Evolutionary conservation across 2,888 invertebrate genomes (phyloP), one percentile per base, ranked within the genome.

Genomic region (Cabera pusaria): DNA sequence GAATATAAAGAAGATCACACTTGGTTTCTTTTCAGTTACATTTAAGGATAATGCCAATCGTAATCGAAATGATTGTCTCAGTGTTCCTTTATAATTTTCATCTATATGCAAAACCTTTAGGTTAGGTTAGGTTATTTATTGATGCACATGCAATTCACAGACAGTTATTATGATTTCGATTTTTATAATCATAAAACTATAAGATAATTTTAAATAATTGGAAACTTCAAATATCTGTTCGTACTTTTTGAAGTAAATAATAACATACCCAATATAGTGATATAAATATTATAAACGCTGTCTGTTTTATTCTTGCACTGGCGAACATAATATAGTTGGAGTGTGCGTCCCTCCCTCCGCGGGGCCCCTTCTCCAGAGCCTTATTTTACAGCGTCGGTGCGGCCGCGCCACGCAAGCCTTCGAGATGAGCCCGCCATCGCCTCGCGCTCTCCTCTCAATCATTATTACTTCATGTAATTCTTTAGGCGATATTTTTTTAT

Each of bases 391-490:
- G 46, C 52, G 44, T 67, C 69, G 68, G 72, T 63, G 56, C 59
- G 67, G 67, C 73, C 64, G 68, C 58, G 63, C 72, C 63, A 69
- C 59, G 66, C 60, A 64, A 75, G 75, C 80, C 79, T 80, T 78
- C 77, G 66, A 83, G 82, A 80, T 82, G 84, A 78, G 79, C 65
- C 74, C 71, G 71, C 76, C 73, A 64, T 69, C 70, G 70, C 60
- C 11, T 64, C 63, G 66, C 59, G 54, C 71, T 78, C 78, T 79
- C 75, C 73, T 71, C 74, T 74, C 73, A 72, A 77, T 82, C 77
- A 82, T 83, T 86, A 83, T 81, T n/a, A n/a, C n/a, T 84, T 80
- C 72, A 81, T 79, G 79, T 84, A 85, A 87, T 86, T 85, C 85
- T 84, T 85, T 80, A 66, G 67, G 66, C 64, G 55, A 69, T 72